Base-by-base conservation (phyloP, 2,888 invertebrate genomes). In the Spodoptera littoralis region DNA sequence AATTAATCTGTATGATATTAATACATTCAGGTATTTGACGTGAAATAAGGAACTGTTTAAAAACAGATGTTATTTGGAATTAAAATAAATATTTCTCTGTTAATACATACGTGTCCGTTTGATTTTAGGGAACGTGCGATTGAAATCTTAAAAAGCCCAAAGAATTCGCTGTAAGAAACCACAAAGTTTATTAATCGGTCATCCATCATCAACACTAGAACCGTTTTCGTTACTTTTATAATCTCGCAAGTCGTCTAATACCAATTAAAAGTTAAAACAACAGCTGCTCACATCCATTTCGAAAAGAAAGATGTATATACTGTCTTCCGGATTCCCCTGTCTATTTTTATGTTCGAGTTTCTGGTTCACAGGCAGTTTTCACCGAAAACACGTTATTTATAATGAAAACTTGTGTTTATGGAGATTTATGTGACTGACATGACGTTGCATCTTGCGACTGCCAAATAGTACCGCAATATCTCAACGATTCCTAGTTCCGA, bases 331-430 rank as follows among this genome's bases (percentile, higher is more conserved):
- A 65, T 51, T 57, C 30, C 51, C 52, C 36, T 43, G 18, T 54
- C 58, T 60, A 66, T 75, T 63, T 75, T 63, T 61, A 24, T 18
- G 72, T 46, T 9, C 41, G 24, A 44, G 24, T 63, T 56, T 63
- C 55, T 65, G 24, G 65, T 50, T 24, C 52, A 49, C 18, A 54
- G 55, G 44, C 13, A 44, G 46, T 56, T 56, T 75, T 52, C 30
- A 75, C 41, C 27, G 3, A 62, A 47, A 41, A 55, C 42, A 43
- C 6, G 12, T 18, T 18, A 13, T 50, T 44, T 30, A 11, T 27
- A 60, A 52, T 42, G 24, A 77, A 65, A 60, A 58, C 30, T 50
- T 63, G 24, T 27, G 42, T 13, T 47, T 47, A 22, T 36, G 8
- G 36, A 62, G 48, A 50, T 45, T 69, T 48, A 58, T 45, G 49